Evolutionary conservation across 2,113 vertebrate species (phyloP).

Genomic region (Campylorhamphus procurvoides): DNA sequence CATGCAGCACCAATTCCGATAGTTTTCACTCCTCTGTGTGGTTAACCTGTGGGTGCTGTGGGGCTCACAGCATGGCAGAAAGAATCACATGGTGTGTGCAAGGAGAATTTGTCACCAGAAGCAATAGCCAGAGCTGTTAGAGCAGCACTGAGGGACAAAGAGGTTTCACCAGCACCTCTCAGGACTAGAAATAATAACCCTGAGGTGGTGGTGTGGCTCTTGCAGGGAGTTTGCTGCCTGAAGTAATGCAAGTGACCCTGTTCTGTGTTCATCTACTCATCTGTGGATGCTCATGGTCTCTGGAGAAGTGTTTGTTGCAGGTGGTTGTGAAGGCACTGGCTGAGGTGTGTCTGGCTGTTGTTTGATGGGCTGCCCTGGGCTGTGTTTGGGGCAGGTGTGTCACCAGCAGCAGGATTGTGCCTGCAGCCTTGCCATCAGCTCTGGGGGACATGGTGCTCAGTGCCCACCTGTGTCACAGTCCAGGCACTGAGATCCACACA

Average conservation of each 20-base stretch:
- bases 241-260: not conserved
- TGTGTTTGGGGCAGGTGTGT: not conserved
- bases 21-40: not conserved
- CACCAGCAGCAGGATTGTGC: not conserved
- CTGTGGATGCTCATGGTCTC: not conserved
- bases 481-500: not conserved
- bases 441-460: not conserved
- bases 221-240: not conserved
- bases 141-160: accelerated
- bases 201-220: not conserved
- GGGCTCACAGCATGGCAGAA: not conserved
- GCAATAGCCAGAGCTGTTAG: not conserved
- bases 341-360: not conserved
- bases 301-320: not conserved
- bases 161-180: not conserved
- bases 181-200: not conserved
- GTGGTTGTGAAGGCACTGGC: not conserved
- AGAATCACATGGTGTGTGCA: accelerated
- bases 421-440: not conserved
- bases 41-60: not conserved
- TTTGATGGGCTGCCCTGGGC: not conserved
- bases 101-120: not conserved
- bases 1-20: not conserved
- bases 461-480: not conserved
- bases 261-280: not conserved